Percentiles rank a stretch among this genome's conserved stretches.
phyloP scores from a whole-genome alignment of 2,888 invertebrate species.

The Axea sp. region DNA sequence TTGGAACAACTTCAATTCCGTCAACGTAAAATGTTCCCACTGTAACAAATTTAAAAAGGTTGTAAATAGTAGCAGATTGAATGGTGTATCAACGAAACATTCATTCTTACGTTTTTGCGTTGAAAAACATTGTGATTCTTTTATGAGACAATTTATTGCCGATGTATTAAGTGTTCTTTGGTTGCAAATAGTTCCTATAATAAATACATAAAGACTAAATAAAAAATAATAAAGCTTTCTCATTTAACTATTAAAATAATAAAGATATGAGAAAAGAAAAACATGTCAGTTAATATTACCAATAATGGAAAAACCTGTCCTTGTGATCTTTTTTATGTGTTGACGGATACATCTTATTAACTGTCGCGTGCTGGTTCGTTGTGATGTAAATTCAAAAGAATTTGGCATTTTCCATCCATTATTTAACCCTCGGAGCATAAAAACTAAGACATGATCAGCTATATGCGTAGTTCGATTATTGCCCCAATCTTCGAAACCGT shows the following conservation, averaged over 20 bases:
- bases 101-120: too few relatives aligned
- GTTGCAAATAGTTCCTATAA: background rate
- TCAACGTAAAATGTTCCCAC: too few relatives aligned
- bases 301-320: background rate
- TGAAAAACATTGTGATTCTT: too few relatives aligned
- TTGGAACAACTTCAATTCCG: too few relatives aligned
- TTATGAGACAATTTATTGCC: background rate
- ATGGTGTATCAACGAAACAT: too few relatives aligned
- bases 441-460: conserved; percentile 7
- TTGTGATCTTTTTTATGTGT: background rate
- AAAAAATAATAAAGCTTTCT: too few relatives aligned
- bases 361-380: background rate
- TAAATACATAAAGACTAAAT: too few relatives aligned
- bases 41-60: too few relatives aligned
- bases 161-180: background rate
- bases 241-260: too few relatives aligned
- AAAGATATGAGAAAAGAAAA: too few relatives aligned
- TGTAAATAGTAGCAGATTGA: too few relatives aligned
- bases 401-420: conserved; percentile 4
- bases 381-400: background rate
- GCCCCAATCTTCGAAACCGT: conserved; percentile 15
- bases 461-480: background rate
- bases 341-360: background rate
- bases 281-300: background rate
- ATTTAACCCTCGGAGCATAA: conserved; percentile 8